Percentiles rank a stretch among this genome's conserved stretches.
These are phyloP conservation scores for Pyrrhura leucotis DNA, from an alignment of 2,797 vertebrate genomes.

Conservation along the genomic window DNA sequence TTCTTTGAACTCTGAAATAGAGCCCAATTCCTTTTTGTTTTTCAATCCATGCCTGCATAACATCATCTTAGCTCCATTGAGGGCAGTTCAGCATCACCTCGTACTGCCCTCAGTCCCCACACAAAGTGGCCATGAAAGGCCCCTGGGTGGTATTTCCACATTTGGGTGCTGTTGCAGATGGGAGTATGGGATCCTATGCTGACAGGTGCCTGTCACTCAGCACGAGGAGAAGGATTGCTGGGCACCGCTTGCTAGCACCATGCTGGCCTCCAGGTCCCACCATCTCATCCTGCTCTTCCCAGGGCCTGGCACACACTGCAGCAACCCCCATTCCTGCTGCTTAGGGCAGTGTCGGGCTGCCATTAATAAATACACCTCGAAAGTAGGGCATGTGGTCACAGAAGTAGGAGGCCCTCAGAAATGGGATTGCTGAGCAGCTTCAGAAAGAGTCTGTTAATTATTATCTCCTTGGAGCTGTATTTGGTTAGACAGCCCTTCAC, in stretches of 20 bases:
- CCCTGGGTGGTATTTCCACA: not conserved
- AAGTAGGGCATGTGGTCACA: not conserved
- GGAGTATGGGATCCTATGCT: rapidly evolving
- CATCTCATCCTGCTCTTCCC: not conserved
- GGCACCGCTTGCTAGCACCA: not conserved
- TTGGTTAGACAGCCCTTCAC: not conserved
- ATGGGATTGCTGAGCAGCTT: not conserved
- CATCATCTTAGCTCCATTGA: not conserved
- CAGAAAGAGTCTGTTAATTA: not conserved
- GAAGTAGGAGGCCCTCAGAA: not conserved
- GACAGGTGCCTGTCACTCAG: not conserved
- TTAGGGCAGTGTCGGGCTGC: not conserved
- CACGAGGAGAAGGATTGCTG: not conserved
- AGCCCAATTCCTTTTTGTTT: not conserved
- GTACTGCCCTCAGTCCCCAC: rapidly evolving
- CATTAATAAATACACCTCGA: not conserved
- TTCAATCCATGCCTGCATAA: not conserved
- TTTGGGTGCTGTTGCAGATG: not conserved
- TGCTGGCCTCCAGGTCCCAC: not conserved
- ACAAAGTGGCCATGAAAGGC: not conserved
- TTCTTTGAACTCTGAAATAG: conserved; percentile 2
- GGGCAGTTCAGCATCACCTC: not conserved
- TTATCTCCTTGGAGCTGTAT: not conserved
- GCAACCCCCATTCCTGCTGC: not conserved
- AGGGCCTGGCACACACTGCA: not conserved